Percentiles rank a stretch among this genome's conserved stretches.
Evolutionary conservation across 2,113 vertebrate species (phyloP).

Genomic region (Piprites chloris): DNA sequence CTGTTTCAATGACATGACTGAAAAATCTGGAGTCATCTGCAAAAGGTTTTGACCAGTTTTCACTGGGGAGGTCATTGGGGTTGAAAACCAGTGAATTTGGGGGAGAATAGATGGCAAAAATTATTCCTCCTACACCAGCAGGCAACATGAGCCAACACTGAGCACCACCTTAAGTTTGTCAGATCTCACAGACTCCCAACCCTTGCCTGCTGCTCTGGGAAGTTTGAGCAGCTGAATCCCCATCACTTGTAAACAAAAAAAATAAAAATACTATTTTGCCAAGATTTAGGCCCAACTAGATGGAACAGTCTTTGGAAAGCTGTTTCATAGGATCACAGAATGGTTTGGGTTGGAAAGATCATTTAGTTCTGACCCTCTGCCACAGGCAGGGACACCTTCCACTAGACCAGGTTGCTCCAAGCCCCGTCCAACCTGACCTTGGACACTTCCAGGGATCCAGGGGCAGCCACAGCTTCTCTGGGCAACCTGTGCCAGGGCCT

Average conservation of each 20-base stretch:
- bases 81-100: neutral
- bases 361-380: neutral
- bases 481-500: neutral
- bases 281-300: neutral
- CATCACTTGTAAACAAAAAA: neutral
- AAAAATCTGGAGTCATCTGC: neutral
- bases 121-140: neutral
- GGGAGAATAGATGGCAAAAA: neutral
- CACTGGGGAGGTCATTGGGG: neutral
- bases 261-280: neutral
- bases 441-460: neutral
- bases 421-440: rapidly evolving
- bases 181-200: neutral
- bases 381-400: neutral
- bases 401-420: rapidly evolving
- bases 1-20: neutral
- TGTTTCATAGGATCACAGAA: neutral
- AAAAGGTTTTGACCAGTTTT: neutral
- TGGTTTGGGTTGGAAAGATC: neutral
- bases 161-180: neutral
- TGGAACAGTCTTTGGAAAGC: neutral
- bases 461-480: neutral
- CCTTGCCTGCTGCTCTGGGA: neutral
- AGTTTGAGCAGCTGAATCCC: neutral
- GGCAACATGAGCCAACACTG: neutral